These are phyloP conservation scores for Eumacrocentrus americanus DNA, from an alignment of 2,888 invertebrate species.

Conservation along the genomic window DNA sequence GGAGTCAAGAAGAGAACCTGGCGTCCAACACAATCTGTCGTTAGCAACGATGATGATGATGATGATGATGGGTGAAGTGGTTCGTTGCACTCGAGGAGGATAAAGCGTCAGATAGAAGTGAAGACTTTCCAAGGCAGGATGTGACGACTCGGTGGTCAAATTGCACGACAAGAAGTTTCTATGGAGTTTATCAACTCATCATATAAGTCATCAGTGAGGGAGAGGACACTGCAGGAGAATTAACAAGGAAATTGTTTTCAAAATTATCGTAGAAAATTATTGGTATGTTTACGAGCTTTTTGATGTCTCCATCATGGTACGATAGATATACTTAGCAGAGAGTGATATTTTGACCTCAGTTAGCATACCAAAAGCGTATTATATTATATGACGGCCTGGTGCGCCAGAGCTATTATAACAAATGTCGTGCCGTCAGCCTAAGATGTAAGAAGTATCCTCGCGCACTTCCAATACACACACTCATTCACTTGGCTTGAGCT, in stretches of 20 bases:
- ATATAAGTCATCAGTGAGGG: no score
- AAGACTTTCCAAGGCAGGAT: slow-evolving; percentile 29
- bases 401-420: slow-evolving; percentile 48
- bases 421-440: slow-evolving; percentile 37
- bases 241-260: no score
- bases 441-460: slow-evolving; percentile 6
- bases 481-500: slow-evolving; percentile 6
- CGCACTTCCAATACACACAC: background rate
- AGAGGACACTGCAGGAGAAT: no score
- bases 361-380: slow-evolving; percentile 58
- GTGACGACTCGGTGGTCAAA: slow-evolving; percentile 37
- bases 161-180: slow-evolving; percentile 29
- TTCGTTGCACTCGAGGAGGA: slow-evolving; percentile 31
- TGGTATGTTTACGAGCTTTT: no score
- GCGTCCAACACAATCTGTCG: slow-evolving; percentile 30
- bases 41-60: no score
- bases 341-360: slow-evolving; percentile 58
- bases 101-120: slow-evolving; percentile 3
- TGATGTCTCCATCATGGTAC: background rate
- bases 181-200: no score
- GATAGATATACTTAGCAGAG: slow-evolving; percentile 26
- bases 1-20: slow-evolving; percentile 15
- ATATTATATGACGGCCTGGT: slow-evolving; percentile 45
- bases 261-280: no score
- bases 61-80: slow-evolving; percentile 28